Base-by-base conservation (phyloP, 2,113 vertebrate species). In the Sporophila hypoxantha region DNA sequence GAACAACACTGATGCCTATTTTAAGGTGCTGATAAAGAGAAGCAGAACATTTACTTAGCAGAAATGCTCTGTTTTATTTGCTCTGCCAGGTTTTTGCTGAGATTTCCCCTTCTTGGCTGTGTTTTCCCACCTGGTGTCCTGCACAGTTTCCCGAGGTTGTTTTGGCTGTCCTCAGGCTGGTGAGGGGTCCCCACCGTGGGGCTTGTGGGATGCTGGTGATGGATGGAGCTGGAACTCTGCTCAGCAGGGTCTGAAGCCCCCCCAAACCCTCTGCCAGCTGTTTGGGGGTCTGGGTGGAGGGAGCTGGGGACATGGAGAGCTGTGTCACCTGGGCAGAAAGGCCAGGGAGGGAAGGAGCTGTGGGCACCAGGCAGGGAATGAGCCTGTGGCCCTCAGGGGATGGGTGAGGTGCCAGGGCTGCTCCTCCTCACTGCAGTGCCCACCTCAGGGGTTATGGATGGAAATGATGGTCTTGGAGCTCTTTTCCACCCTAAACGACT, bases 301-400 rank as follows among this genome's bases (percentile, higher is more conserved):
- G 30, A 59, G 21, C 26, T 56, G 74, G 74, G 39, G 57, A 36
- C 32, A 26, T 1, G 7, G 5, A 36, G 32, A 52, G 49, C 34
- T 5, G 32, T 7, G 49, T 80, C 39, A 53, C 55, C 14, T 4
- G 75, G 71, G 46, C 46, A 61, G 76, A 30, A 68, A 34, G 65
- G 30, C 18, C 62, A 37, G 66, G 4, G 25, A 41, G n/a, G 0
- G 1, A 57, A 77, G 2, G 11, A 23, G 39, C 55, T 1, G 0
- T 3, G 22, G 25, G 66, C 29, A 27, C 16, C 4, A 34, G 17
- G 29, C n/a, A 70, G 25, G 55, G 44, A 60, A 30, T 0, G 4
- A 42, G 27, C 32, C 66, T 21, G 26, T 1, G 17, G 27, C n/a
- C 32, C 17, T 8, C 5, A 4, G 5, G 37, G 25, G 37, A 6